Evolutionary conservation across 2,888 invertebrate genomes (phyloP).

Genomic region (Exocentrus adspersus): DNA sequence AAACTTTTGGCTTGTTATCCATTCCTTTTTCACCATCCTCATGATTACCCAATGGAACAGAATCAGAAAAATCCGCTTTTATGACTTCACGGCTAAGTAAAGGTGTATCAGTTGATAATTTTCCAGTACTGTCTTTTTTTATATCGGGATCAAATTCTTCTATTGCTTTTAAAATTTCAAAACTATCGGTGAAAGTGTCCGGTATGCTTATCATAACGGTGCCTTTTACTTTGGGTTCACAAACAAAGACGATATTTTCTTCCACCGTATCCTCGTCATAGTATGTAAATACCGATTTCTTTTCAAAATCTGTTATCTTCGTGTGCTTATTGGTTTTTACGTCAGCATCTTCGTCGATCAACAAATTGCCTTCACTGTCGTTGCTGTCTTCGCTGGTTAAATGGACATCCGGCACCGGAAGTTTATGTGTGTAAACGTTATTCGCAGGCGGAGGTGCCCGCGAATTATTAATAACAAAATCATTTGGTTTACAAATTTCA

Average conservation of each 20-base stretch:
- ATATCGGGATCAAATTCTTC: neutral
- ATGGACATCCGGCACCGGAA: conserved; percentile 1
- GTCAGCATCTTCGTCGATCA: conserved; percentile 34
- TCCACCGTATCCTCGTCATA: conserved; percentile 27
- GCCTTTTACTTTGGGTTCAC: conserved; percentile 8
- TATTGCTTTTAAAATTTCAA: conserved; percentile 2
- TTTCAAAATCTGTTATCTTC: neutral
- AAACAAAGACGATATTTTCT: conserved; percentile 9
- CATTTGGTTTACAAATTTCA: conserved; percentile 10
- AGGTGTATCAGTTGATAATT: too few species aligned
- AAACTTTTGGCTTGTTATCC: neutral
- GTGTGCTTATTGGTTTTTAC: neutral
- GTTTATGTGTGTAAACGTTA: conserved; percentile 16
- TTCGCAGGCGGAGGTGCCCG: neutral
- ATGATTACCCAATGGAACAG: too few species aligned
- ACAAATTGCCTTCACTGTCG: conserved; percentile 39
- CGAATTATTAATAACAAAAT: conserved; percentile 10
- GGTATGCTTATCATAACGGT: conserved; percentile 9
- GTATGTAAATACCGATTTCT: neutral
- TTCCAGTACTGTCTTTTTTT: too few species aligned
- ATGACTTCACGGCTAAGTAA: neutral
- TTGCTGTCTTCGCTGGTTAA: conserved; percentile 42
- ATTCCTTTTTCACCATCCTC: too few species aligned
- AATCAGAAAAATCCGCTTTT: neutral
- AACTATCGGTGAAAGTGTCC: neutral